These are phyloP conservation scores for Meloe dianella DNA, from an alignment of 2,888 invertebrate species.

Conservation along the genomic window DNA sequence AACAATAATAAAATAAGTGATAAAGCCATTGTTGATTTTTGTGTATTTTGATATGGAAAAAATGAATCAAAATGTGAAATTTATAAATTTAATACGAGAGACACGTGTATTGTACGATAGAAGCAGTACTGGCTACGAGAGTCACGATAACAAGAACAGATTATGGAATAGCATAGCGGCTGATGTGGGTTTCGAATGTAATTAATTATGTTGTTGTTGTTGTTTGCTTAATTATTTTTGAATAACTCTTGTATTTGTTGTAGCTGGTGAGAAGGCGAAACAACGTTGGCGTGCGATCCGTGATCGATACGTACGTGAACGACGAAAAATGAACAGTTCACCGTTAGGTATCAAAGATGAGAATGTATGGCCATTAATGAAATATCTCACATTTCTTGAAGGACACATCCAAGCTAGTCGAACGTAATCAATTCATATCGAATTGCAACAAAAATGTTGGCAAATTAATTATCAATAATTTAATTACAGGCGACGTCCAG, in stretches of 20 bases:
- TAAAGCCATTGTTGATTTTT: not conserved
- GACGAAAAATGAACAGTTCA: not conserved
- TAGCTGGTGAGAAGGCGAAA: conserved; percentile 4
- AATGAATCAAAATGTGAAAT: not conserved
- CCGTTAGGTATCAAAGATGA: not conserved
- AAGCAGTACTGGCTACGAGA: not conserved
- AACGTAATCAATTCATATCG: not conserved
- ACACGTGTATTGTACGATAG: not conserved
- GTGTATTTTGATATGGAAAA: not conserved
- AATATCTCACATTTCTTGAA: conserved; percentile 6
- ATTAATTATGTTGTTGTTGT: not conserved
- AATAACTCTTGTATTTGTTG: not conserved
- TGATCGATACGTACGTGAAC: conserved; percentile 5
- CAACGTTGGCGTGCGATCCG: conserved; percentile 3
- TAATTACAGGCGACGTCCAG: not conserved
- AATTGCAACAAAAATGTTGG: too few relatives aligned
- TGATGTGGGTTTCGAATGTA: not conserved
- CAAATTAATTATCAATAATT: not conserved
- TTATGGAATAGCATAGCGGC: not conserved
- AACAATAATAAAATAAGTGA: not conserved
- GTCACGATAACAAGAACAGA: not conserved
- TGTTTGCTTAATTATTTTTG: not conserved
- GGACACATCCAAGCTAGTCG: not conserved
- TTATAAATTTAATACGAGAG: not conserved
- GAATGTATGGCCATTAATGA: conserved; percentile 2